phyloP scores from a whole-genome alignment of 2,888 invertebrate species.

The Calliopum simillimum region DNA sequence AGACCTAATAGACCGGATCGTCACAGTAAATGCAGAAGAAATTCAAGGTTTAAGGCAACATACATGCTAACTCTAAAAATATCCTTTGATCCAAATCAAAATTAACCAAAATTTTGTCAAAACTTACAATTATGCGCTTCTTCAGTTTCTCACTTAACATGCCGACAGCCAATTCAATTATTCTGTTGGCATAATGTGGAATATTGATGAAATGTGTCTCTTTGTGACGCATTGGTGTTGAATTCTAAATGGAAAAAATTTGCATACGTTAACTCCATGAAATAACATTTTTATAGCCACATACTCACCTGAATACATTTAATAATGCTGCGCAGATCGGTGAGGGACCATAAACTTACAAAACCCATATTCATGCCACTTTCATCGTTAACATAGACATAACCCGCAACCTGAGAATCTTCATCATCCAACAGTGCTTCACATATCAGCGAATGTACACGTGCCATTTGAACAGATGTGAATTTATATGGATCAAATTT shows the following conservation, averaged over 20 bases:
- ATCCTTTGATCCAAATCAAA: neutral
- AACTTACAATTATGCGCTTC: slow-evolving; percentile 80
- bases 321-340: slow-evolving; percentile 80
- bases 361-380: slow-evolving; percentile 87
- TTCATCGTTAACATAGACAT: slow-evolving; percentile 86
- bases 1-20: too few species aligned
- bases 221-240: slow-evolving; percentile 92
- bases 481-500: slow-evolving; percentile 81
- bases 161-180: slow-evolving; percentile 85
- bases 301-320: slow-evolving; percentile 78
- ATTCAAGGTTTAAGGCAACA: too few species aligned
- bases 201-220: slow-evolving; percentile 89
- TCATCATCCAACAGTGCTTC: slow-evolving; percentile 89
- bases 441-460: slow-evolving; percentile 86
- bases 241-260: slow-evolving; percentile 71
- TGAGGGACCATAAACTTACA: slow-evolving; percentile 83
- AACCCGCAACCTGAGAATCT: slow-evolving; percentile 84
- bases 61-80: too few species aligned
- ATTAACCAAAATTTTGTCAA: neutral
- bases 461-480: slow-evolving; percentile 86
- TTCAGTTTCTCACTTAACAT: slow-evolving; percentile 87
- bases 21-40: too few species aligned
- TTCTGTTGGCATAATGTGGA: slow-evolving; percentile 81
- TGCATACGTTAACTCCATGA: neutral
- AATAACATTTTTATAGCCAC: neutral